These are phyloP conservation scores for Myotis daubentonii DNA, from an alignment of 2,797 vertebrate genomes.

Conservation along the genomic window DNA sequence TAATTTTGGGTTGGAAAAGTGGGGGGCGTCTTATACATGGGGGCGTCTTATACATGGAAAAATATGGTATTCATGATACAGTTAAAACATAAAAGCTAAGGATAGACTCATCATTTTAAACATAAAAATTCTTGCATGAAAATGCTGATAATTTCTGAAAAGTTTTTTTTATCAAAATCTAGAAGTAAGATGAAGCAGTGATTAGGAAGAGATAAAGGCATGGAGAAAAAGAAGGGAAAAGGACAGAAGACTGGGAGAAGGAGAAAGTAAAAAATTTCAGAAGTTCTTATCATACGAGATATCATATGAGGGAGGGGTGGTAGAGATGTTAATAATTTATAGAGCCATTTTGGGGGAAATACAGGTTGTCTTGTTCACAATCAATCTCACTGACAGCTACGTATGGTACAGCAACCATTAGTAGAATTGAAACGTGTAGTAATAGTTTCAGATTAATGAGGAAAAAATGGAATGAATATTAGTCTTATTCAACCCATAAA, in stretches of 20 bases:
- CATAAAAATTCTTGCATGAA: background rate
- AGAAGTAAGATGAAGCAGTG: background rate
- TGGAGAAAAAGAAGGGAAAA: background rate
- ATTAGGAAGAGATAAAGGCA: background rate
- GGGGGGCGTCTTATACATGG: no score
- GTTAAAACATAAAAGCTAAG: background rate
- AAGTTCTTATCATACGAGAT: background rate
- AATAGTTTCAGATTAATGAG: background rate
- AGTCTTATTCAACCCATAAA: background rate
- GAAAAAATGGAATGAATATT: background rate
- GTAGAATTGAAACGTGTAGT: background rate
- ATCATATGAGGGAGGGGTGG: background rate
- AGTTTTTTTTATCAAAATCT: background rate
- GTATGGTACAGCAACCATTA: background rate
- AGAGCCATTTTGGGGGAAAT: background rate
- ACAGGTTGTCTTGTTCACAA: background rate
- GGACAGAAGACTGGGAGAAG: background rate
- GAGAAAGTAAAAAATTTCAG: background rate
- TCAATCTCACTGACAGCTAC: background rate
- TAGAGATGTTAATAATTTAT: background rate
- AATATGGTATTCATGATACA: background rate
- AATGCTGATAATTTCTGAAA: background rate
- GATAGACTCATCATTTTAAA: background rate
- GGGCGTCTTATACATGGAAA: no score
- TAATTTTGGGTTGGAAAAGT: no score